Base-by-base conservation (phyloP, 2,888 invertebrate species). In the Eudasyphora cyanicolor region DNA sequence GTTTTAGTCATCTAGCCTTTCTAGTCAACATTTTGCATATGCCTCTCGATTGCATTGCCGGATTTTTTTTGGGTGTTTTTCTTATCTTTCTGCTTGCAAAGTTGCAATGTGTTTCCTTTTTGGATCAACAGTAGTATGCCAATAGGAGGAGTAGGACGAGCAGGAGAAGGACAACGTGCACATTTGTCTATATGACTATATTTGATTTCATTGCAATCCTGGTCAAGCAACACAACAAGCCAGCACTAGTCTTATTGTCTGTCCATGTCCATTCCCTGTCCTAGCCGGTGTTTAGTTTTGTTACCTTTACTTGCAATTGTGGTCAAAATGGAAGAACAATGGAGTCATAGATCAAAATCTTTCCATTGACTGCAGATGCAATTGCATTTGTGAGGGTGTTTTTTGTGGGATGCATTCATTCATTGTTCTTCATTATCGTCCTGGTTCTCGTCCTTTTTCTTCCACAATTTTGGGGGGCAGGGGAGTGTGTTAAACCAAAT, bases 321-420 rank as follows among this genome's bases (percentile, higher is more conserved):
- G 67, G 67, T 42, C 67, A 21, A 12, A 42, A 17, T 45, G 27
- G 2, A 17, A 45, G 76, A 83, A 84, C 81, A 84, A 84, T 79
- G 21, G 76, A 84, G 84, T 84, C 78, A 78, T 84, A 78, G 80
- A 84, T 84, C 75, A 84, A 81, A 79, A 84, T 84, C 67, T 84
- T 81, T 69, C 42, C 81, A 21, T 73, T 79, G 42, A 42, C 21
- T 67, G 76, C 84, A 84, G 81, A 76, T 84, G 84, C 84, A 84
- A 79, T 79, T 84, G 84, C 84, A 84, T 76, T 75, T 79, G 64
- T 32, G 38, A 49, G 54, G 21, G 64, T 51, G n/a, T 70, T 29
- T 79, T 60, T 79, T 17, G 12, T 49, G 57, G 51, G 75, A 62
- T 84, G 78, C 84, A 84, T 60, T 54, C 73, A 69, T 77, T 49